Base-by-base conservation (phyloP, 2,113 vertebrate species). In the Malurus melanocephalus region DNA sequence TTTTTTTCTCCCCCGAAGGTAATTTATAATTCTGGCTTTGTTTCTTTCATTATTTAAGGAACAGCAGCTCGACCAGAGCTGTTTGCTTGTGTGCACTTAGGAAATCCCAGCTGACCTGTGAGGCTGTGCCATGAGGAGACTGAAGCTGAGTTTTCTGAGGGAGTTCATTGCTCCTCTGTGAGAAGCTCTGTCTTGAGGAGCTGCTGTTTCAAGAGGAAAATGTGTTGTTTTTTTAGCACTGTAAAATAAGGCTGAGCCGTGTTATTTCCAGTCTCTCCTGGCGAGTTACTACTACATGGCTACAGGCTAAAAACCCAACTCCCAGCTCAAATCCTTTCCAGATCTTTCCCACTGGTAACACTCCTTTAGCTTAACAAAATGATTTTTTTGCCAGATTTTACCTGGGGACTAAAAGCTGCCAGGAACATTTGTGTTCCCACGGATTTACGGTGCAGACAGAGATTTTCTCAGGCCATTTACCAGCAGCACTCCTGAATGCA, bases 11-110 rank as follows among this genome's bases (percentile, higher is more conserved):
- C 46, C 23, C 52, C 53, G 61, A 46, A 32, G 33, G 10, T 40
- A 2, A 2, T 0, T 26, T 60, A 3, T 32, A 9, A 26, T 55
- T 51, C 26, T 2, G 14, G 16, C 5, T 21, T 24, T 28, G 13
- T 53, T 76, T 57, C 24, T 40, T 78, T 88, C 46, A 7, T 40
- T n/a, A 32, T 57, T 28, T 43, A 26, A 75, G 48, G 21, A 53
- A 11, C 10, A 55, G 40, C 51, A 67, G 59, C n/a, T 67, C 13
- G 4, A 32, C 40, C 21, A 30, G 49, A 1, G 6, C 42, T 43
- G 38, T 42, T 81, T n/a, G 3, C 5, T 55, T 84, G 27, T 51
- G 55, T 61, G 38, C 55, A 23, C 8, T 2, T 1, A 13, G 32
- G 59, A 32, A 65, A 48, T 43, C 49, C 11, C n/a, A 79, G 62